A percentile compares a stretch with the other conserved stretches of the same genome.
Evolutionary conservation across 2,113 vertebrate species (phyloP).

Genomic region (Rhabdomys dilectus): DNA sequence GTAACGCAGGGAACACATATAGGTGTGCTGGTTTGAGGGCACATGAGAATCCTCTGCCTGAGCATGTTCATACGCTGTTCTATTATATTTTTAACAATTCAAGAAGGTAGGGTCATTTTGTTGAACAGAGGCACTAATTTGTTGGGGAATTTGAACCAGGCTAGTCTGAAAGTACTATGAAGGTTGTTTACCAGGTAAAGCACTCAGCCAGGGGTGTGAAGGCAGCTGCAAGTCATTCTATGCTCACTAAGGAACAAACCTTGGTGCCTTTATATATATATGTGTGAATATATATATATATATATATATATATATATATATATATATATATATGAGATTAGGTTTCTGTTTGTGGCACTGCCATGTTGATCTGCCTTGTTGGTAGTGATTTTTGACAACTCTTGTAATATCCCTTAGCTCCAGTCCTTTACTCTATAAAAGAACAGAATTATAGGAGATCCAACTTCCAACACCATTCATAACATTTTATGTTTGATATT

Average conservation of each 20-base stretch:
- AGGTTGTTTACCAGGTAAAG: neutral
- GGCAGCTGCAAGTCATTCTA: neutral
- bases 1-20: neutral
- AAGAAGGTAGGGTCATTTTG: neutral
- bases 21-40: neutral
- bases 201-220: neutral
- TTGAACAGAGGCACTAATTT: neutral
- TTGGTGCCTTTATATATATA: neutral
- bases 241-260: neutral
- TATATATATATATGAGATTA: neutral
- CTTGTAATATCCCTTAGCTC: neutral
- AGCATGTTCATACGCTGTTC: neutral
- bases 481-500: neutral
- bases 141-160: neutral
- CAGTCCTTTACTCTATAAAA: neutral
- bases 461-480: neutral
- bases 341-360: neutral
- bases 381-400: neutral
- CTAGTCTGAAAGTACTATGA: neutral
- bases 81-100: neutral
- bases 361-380: neutral
- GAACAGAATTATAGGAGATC: neutral
- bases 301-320: neutral
- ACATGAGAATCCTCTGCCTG: neutral
- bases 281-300: neutral